Base-by-base conservation (phyloP, 2,113 vertebrate genomes). In the Myotis lucifugus region DNA sequence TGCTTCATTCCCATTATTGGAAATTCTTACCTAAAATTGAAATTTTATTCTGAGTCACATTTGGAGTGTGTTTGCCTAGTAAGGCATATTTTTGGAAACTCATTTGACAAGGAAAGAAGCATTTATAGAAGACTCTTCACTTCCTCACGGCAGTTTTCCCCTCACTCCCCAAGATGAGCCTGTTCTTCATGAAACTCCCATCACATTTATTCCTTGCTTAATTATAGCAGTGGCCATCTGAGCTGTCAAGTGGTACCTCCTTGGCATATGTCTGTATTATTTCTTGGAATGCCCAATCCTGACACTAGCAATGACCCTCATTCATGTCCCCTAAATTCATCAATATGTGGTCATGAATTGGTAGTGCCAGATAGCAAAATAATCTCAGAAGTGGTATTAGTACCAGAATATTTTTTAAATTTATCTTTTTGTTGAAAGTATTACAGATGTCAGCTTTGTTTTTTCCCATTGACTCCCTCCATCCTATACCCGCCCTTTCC, bases 11-110 rank as follows among this genome's bases (percentile, higher is more conserved):
- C 8, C n/a, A 21, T 54, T 92, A 66, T 40, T 72, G 42, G 37
- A 85, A 81, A 61, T 82, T 88, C 67, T 91, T 59, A 88, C 12
- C n/a, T 88, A 34, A 94, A 74, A 64, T 14, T 70, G 37, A 70
- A 79, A 72, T 86, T 79, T 50, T 42, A 40, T 85, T 88, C 27
- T 37, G 37, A 66, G 29, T 85, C 94, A 32, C 37, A n/a, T 78
- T 84, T 85, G 70, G 50, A 74, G 50, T 37, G 46, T 74, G 8
- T 84, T 52, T 93, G 54, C 9, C 17, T 61, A 52, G 48, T 70
- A 34, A 64, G 6, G 1, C 10, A 2, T 85, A n/a, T 50, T 76
- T 94, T 74, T 15, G 11, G 64, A 77, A 79, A 82, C 18, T 12
- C 69, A 40, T 56, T 74, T 87, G 77, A 84, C n/a, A 84, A 42